Base-by-base conservation (phyloP, 2,113 vertebrate genomes). In the Myiozetetes cayanensis region DNA sequence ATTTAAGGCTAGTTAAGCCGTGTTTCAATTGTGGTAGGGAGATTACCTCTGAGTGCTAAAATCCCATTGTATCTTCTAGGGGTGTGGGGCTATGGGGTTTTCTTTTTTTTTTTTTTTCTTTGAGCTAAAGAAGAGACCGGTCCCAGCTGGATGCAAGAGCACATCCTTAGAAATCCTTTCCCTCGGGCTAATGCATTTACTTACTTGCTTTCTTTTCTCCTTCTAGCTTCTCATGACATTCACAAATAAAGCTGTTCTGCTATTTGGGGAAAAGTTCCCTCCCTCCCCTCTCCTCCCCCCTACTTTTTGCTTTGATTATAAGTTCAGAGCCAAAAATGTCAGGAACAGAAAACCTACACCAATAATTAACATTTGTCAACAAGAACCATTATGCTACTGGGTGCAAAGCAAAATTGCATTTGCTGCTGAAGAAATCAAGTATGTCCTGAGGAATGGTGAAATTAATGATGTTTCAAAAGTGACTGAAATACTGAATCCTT, bases 311-410 rank as follows among this genome's bases (percentile, higher is more conserved):
- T 93, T 88, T 97, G 85, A 96, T 93, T 97, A 17, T 90, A 75
- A 85, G n/a, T 89, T 97, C 74, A 92, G 73, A 94, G 88, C 66
- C 74, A 96, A 95, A 65, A 93, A 97, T 82, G 25, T 72, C 0
- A 2, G 85, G 68, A 59, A 85, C 68, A 94, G 76, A 76, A 62
- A 90, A 68, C n/a, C 47, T 91, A 84, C 78, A 93, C 80, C 90
- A 96, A 94, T 96, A 96, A 96, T 97, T 97, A 95, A 41, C 85
- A 95, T 94, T 96, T 97, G 93, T 97, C 74, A 96, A 96, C 68
- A 96, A 92, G 50, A 94, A 73, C 61, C 68, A 85, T 87, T 94
- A 65, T 74, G 67, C 90, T 96, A 44, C 76, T 2, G 53, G 66
- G 63, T 96, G 33, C 28, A 94, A 95, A 97, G 35, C 3, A 84